Evolutionary conservation across 1,140 invertebrate species (phyloP), one percentile per base, ranked within the genome.

Genomic region (Calliopsis andreniformis): DNA sequence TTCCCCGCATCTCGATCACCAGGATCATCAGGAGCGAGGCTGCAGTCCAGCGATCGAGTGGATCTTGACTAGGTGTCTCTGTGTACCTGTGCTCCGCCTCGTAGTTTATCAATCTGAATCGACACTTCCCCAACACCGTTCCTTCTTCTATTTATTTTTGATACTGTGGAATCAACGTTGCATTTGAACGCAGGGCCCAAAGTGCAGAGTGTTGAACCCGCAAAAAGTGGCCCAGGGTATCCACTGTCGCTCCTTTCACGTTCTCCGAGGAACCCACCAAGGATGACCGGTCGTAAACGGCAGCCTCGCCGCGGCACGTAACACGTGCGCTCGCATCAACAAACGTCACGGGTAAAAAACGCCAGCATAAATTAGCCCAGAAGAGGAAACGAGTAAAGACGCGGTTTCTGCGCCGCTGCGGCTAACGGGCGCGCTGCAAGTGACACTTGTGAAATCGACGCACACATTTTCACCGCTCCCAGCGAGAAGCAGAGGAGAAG

Each of bases 371-470:
- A 14, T 45, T 28, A 14, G 14, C 45, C 56, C 20, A 10, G 35
- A 53, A 6, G 12, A 32, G 58, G 55, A 73, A 73, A 80, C 30
- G 16, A 28, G 32, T 25, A 64, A 64, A 61, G 49, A 14, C 5
- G 32, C 10, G 42, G 1, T 18, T 0, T 3, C 10, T 2, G 18
- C 8, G 7, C 16, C 16, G 6, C 18, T 28, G 2, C 49, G 23
- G 7, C 3, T 2, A 18, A 10, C 14, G n/a, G 30, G 28, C 62
- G 56, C 58, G 59, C 39, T n/a, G 35, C n/a, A 67, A 82, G 64
- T 69, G 79, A 82, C 79, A 82, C 61, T 82, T 73, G 75, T 72
- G 68, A 82, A 82, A 82, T 72, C 62, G 20, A 43, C 68, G 39
- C 62, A n/a, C 61, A 72, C 75, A 63, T 56, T 81, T 78, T 71